These are phyloP conservation scores for Wasmannia auropunctata DNA, from an alignment of 1,140 invertebrate genomes.

Conservation along the genomic window DNA sequence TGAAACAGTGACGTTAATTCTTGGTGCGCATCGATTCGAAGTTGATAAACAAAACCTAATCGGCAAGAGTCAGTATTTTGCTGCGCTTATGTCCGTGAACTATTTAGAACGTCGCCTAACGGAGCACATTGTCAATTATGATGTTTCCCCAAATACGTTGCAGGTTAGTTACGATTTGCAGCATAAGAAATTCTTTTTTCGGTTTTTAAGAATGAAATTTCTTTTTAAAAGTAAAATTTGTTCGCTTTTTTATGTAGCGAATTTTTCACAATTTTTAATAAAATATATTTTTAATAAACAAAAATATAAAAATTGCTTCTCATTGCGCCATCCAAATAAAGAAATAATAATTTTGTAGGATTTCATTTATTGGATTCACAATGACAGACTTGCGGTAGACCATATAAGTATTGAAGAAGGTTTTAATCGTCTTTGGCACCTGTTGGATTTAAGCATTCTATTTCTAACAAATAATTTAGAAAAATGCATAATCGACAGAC, in stretches of 20 bases:
- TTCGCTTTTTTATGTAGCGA: no score
- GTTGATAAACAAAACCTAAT: conserved; percentile 64
- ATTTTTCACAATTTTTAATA: no score
- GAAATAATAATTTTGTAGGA: conserved; percentile 60
- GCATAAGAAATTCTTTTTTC: background rate
- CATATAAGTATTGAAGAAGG: background rate
- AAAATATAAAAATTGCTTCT: background rate
- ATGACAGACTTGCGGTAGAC: background rate
- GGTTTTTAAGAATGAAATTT: no score
- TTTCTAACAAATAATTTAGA: conserved; percentile 71
- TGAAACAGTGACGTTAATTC: conserved; percentile 49
- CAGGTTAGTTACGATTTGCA: conserved; percentile 65
- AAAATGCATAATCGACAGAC: conserved; percentile 58
- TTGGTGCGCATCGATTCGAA: conserved; percentile 32
- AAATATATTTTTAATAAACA: no score
- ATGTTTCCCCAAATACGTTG: conserved; percentile 59
- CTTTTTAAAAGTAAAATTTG: no score
- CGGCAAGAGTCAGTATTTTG: conserved; percentile 70
- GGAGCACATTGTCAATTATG: conserved; percentile 72
- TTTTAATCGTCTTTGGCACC: conserved; percentile 56
- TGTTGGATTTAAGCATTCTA: conserved; percentile 71
- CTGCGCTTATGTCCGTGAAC: conserved; percentile 66
- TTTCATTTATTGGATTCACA: conserved; percentile 72
- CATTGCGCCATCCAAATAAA: background rate
- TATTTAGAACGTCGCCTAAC: conserved; percentile 63